Conservation (phyloP, 2,888 invertebrate genomes). For the Agelastica alni region DNA sequence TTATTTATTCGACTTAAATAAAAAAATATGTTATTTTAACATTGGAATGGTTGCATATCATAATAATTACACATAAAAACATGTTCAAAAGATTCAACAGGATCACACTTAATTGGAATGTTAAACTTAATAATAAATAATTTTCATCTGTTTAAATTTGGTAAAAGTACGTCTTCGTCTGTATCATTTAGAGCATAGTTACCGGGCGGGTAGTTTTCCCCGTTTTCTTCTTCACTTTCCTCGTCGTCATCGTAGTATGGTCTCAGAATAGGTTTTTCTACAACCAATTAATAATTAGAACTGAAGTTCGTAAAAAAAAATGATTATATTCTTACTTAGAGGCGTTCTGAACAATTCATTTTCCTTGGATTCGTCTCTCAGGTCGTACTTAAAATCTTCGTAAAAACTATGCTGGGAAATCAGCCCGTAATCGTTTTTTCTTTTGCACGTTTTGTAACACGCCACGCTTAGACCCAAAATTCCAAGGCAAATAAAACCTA, state of each 20-base stretch:
- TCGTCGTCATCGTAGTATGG: conserved; percentile 78
- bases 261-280: conserved; percentile 53
- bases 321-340: conserved; percentile 40
- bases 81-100: background rate
- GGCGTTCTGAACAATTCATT: conserved; percentile 44
- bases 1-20: no score
- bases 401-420: conserved; percentile 42
- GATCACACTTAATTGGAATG: background rate
- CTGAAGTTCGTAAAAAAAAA: background rate
- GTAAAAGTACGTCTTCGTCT: conserved; percentile 12
- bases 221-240: conserved; percentile 56
- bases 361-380: conserved; percentile 43
- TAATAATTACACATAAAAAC: no score
- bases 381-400: conserved; percentile 40
- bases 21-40: no score
- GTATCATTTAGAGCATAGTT: conserved; percentile 14
- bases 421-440: conserved; percentile 45
- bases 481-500: conserved; percentile 63
- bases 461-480: conserved; percentile 61
- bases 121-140: background rate
- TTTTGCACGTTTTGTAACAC: conserved; percentile 62
- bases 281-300: conserved; percentile 29
- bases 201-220: background rate
- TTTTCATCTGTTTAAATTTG: background rate
- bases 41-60: no score